A percentile compares a stretch with the other conserved stretches of the same genome.
Conservation (phyloP, 2,888 invertebrate genomes). For the Tenthredo distinguenda region DNA sequence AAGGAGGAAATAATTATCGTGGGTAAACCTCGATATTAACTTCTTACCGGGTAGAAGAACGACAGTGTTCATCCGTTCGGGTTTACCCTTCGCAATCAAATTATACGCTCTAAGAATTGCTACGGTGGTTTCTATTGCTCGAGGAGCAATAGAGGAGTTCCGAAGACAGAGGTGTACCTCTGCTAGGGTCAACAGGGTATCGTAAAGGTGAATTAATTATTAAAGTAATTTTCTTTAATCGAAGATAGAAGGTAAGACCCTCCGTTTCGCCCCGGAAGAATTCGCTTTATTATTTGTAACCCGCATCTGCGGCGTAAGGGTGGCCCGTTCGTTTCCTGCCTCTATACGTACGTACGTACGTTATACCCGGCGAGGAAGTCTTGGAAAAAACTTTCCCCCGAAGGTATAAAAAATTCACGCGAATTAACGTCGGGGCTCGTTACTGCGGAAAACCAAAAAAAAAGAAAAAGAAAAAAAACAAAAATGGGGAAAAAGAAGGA, state of each 20-base stretch:
- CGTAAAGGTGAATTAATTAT: constrained; percentile 44
- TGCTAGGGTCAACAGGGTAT: constrained; percentile 17
- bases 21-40: background rate
- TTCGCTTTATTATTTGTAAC: background rate
- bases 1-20: background rate
- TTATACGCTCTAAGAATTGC: constrained; percentile 32
- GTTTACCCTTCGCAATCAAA: constrained; percentile 21
- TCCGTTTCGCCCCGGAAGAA: background rate
- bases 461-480: background rate
- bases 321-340: background rate
- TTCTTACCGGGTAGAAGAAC: background rate
- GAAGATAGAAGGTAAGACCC: background rate
- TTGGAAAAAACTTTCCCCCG: background rate
- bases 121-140: background rate
- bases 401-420: background rate
- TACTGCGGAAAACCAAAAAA: background rate
- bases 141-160: background rate
- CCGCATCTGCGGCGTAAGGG: background rate
- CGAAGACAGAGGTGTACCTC: background rate
- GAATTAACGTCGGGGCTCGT: background rate
- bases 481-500: no score
- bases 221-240: constrained; percentile 7
- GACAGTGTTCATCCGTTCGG: constrained; percentile 24
- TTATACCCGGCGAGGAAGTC: background rate
- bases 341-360: background rate